These are phyloP conservation scores for Himalopsyche anomala DNA, from an alignment of 2,888 invertebrate genomes.

Conservation along the genomic window DNA sequence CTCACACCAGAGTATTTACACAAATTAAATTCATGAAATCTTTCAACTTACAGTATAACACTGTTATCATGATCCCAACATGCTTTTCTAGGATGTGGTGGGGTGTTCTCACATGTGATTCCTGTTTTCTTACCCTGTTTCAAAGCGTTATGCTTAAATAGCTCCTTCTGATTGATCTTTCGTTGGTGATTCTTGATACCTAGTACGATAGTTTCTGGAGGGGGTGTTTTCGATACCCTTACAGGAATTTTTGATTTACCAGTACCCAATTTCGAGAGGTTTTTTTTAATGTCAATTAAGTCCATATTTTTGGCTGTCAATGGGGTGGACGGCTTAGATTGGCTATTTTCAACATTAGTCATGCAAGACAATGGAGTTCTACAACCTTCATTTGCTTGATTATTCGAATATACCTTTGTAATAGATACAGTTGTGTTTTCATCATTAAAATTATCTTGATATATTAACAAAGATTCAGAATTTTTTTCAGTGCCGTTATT, in stretches of 20 bases:
- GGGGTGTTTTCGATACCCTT: conserved; percentile 52
- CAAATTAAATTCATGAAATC: no score
- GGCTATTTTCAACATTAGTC: conserved; percentile 73
- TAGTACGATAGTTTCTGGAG: not conserved
- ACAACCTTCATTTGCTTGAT: conserved; percentile 69
- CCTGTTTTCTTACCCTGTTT: conserved; percentile 70
- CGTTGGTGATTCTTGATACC: not conserved
- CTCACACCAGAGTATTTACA: no score
- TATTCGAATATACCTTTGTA: conserved; percentile 70
- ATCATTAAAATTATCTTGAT: conserved; percentile 75
- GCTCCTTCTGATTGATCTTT: not conserved
- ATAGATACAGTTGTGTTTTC: conserved; percentile 69
- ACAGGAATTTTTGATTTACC: conserved; percentile 63
- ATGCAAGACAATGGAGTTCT: conserved; percentile 76
- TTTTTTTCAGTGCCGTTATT: conserved; percentile 69
- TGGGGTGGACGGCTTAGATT: conserved; percentile 73
- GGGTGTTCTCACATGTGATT: conserved; percentile 76
- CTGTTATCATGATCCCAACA: conserved; percentile 76
- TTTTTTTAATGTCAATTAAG: conserved; percentile 66
- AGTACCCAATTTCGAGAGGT: conserved; percentile 69
- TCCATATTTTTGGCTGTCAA: conserved; percentile 52
- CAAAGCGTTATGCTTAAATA: conserved; percentile 66
- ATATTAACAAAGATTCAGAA: conserved; percentile 77
- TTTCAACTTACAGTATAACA: conserved; percentile 70
- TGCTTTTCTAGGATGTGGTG: conserved; percentile 75